phyloP scores from a whole-genome alignment of 2,888 invertebrate genomes.

The Eutolmus rufibarbis region DNA sequence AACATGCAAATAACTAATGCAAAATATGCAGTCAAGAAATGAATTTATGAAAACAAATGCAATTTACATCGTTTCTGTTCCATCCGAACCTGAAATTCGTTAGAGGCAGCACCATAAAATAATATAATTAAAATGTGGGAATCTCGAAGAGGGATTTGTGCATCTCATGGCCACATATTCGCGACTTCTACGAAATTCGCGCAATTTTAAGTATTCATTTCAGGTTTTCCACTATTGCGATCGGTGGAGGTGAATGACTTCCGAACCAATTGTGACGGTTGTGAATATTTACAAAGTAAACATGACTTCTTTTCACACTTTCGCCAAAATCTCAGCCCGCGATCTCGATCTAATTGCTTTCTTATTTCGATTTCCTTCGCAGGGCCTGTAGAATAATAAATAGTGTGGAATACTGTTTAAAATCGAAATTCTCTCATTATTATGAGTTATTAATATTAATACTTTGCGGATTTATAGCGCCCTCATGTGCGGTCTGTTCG shows the following conservation, averaged over 20 bases:
- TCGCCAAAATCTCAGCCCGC: not conserved
- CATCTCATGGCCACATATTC: not conserved
- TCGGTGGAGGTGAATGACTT: not conserved
- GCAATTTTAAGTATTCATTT: not conserved
- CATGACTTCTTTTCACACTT: not conserved
- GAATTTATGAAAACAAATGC: not conserved
- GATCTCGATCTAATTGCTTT: not conserved
- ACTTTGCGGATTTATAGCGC: not conserved
- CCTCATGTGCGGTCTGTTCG: not conserved
- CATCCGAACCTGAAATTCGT: not conserved
- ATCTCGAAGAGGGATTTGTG: not conserved
- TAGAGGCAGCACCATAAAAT: not conserved
- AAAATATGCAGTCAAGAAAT: not conserved
- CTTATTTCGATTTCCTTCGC: not conserved
- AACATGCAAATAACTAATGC: too few relatives aligned
- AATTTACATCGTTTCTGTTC: not conserved
- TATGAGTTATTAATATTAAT: not conserved
- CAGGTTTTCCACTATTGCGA: not conserved
- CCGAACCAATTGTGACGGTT: not conserved
- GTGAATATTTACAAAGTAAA: not conserved
- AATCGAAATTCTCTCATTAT: too few relatives aligned
- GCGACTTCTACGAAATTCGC: not conserved
- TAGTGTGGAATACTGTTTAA: not conserved
- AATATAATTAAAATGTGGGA: not conserved
- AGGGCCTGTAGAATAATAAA: not conserved